These are phyloP conservation scores for Drosophila nr. perissopoda DNA, from an alignment of 2,888 invertebrate species.

Conservation along the genomic window DNA sequence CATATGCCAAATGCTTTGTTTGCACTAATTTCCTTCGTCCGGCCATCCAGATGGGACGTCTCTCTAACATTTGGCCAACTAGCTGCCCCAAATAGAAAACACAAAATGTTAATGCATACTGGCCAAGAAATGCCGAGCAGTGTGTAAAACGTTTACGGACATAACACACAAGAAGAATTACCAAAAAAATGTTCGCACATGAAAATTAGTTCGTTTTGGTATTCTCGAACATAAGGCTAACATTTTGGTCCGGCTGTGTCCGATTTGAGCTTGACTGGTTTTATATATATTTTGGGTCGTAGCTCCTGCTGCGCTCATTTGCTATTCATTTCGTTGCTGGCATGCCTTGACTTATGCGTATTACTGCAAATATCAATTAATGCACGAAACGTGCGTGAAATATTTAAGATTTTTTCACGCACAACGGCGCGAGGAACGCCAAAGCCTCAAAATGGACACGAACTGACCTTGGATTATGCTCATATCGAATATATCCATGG, in stretches of 20 bases:
- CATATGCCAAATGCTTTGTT: slow-evolving; percentile 72
- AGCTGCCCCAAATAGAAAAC: slow-evolving; percentile 10
- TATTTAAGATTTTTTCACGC: slow-evolving; percentile 56
- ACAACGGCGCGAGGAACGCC: not conserved
- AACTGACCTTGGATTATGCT: slow-evolving; percentile 63
- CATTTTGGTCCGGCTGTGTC: slow-evolving; percentile 8
- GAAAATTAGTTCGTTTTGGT: not conserved
- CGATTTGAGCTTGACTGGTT: slow-evolving; percentile 23
- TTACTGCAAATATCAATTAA: slow-evolving; percentile 82
- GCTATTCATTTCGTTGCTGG: slow-evolving; percentile 59
- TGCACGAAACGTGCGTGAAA: slow-evolving; percentile 77
- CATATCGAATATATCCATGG: slow-evolving; percentile 31
- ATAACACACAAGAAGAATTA: not conserved
- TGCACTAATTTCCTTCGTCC: slow-evolving; percentile 64
- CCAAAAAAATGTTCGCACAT: not conserved
- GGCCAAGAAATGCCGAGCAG: not conserved
- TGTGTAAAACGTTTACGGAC: not conserved
- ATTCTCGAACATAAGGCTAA: not conserved
- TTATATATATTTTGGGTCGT: slow-evolving; percentile 22
- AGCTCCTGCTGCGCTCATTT: slow-evolving; percentile 56
- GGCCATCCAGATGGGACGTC: slow-evolving; percentile 12
- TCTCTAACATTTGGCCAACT: slow-evolving; percentile 43
- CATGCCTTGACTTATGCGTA: slow-evolving; percentile 77
- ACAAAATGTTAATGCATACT: slow-evolving; percentile 38
- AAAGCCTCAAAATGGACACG: slow-evolving; percentile 18